These are phyloP conservation scores for Helarctos malayanus DNA, from an alignment of 2,797 vertebrate genomes.

Conservation along the genomic window DNA sequence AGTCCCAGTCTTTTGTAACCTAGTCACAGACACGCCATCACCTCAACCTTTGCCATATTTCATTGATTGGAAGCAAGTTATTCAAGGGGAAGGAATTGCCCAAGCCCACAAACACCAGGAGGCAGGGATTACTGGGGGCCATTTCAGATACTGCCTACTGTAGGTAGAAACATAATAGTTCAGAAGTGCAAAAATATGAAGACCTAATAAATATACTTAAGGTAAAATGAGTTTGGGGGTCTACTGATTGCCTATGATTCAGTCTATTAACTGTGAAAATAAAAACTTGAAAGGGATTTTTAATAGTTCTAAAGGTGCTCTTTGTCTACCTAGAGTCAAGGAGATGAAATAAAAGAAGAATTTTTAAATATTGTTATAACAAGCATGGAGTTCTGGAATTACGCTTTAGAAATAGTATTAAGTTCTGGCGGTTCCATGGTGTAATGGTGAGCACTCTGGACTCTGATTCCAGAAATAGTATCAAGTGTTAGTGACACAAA, in stretches of 20 bases:
- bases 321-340: neutral
- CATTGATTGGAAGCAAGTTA: neutral
- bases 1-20: neutral
- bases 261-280: neutral
- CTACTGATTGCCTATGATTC: neutral
- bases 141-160: neutral
- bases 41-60: neutral
- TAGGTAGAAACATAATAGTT: neutral
- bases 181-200: neutral
- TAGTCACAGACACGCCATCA: neutral
- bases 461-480: neutral
- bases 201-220: neutral
- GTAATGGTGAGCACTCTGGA: no score
- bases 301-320: neutral
- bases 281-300: neutral
- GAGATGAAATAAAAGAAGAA: neutral
- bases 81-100: neutral
- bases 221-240: neutral
- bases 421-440: neutral
- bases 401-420: neutral
- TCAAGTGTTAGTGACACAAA: neutral
- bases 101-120: neutral
- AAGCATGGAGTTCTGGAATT: neutral
- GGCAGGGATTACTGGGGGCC: fast-evolving
- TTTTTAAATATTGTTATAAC: neutral